Conservation (phyloP, 2,888 invertebrate species). For the Hemistola chrysoprasaria region DNA sequence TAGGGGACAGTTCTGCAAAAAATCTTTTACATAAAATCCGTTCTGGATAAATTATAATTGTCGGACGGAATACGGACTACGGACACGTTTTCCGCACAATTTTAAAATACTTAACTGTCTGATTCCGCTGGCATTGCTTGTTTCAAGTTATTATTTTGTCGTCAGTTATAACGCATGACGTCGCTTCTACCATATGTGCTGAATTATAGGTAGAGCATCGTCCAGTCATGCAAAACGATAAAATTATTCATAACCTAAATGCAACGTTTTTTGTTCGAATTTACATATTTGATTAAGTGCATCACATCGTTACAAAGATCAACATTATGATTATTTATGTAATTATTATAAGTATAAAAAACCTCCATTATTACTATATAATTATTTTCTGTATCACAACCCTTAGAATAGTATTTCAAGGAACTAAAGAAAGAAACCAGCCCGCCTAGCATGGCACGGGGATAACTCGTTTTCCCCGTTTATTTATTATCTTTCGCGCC, state of each 20-base stretch:
- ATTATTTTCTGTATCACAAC: no score
- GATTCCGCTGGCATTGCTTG: constrained; percentile 35
- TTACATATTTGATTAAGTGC: not conserved
- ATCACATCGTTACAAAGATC: no score
- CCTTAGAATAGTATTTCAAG: no score
- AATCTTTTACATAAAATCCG: constrained; percentile 11
- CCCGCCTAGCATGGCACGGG: no score
- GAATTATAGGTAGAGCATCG: constrained; percentile 36
- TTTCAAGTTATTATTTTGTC: constrained; percentile 49
- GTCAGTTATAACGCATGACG: constrained; percentile 45
- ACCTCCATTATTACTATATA: no score
- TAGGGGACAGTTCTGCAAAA: not conserved
- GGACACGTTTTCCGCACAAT: constrained; percentile 29
- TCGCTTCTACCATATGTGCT: constrained; percentile 37
- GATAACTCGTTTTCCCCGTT: no score
- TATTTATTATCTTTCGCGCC: no score
- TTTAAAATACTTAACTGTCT: constrained; percentile 37
- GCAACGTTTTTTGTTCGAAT: not conserved
- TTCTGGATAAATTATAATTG: constrained; percentile 18
- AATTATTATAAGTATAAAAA: no score
- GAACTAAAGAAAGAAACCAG: no score
- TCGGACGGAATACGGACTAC: constrained; percentile 27
- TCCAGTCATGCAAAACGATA: constrained; percentile 14
- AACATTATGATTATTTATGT: no score
- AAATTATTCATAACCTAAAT: constrained; percentile 16